Conservation (phyloP, 2,797 vertebrate genomes). For the Euphonia xanthogaster region DNA sequence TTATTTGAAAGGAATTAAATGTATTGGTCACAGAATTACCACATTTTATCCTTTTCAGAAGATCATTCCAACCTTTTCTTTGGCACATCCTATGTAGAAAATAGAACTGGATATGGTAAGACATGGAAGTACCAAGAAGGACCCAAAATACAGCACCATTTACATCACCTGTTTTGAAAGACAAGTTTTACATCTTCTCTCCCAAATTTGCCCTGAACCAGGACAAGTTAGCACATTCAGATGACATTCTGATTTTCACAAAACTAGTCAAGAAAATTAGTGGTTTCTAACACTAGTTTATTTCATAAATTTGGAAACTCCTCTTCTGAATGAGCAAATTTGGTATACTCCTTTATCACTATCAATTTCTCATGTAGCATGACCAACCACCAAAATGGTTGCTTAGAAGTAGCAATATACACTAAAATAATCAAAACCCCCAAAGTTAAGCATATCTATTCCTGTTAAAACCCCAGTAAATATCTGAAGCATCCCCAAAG, state of each 20-base stretch:
- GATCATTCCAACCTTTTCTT: accelerated
- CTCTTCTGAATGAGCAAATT: not conserved
- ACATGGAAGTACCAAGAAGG: not conserved
- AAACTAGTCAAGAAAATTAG: not conserved
- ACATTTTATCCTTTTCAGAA: not conserved
- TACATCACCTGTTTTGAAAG: not conserved
- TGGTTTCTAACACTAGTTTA: not conserved
- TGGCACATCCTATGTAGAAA: not conserved
- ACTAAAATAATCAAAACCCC: not conserved
- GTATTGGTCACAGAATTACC: not conserved
- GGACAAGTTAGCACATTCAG: not conserved
- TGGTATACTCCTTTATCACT: not conserved
- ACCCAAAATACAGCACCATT: not conserved
- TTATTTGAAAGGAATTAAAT: not conserved
- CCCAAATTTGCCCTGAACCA: too few relatives aligned
- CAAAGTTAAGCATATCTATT: not conserved
- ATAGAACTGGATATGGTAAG: not conserved
- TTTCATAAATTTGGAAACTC: not conserved
- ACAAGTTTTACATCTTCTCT: not conserved
- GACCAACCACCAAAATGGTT: not conserved
- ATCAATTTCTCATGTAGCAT: not conserved
- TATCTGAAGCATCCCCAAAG: not conserved
- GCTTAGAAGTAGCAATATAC: not conserved
- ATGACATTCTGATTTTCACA: not conserved
- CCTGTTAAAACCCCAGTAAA: not conserved